A percentile compares a stretch with the other conserved stretches of the same genome.
phyloP scores from a whole-genome alignment of 2,797 vertebrate species.

The Nyctalus aviator region DNA sequence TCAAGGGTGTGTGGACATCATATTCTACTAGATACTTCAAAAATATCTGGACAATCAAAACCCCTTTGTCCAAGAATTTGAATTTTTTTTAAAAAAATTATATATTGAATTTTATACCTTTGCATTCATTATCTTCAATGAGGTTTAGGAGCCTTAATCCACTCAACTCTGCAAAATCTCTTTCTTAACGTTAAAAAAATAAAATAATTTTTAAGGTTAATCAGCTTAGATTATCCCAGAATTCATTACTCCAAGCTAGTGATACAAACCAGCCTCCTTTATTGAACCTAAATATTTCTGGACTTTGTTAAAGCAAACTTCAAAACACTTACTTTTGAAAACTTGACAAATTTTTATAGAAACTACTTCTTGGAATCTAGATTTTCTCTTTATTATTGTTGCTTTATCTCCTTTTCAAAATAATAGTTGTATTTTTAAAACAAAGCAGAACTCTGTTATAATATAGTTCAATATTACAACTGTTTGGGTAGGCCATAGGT shows the following conservation, averaged over 20 bases:
- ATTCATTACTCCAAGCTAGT: constrained; percentile 34
- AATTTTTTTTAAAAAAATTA: not conserved
- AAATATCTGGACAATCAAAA: constrained; percentile 30
- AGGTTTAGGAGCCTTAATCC: constrained; percentile 42
- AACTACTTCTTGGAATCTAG: constrained; percentile 30
- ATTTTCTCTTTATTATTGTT: constrained; percentile 36
- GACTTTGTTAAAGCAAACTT: constrained; percentile 63
- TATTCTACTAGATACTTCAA: constrained; percentile 22
- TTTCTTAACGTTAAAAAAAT: constrained; percentile 58
- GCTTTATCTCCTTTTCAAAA: constrained; percentile 71
- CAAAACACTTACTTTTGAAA: constrained; percentile 65
- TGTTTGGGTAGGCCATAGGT: not conserved
- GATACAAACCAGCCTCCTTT: constrained; percentile 64
- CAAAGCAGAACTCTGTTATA: constrained; percentile 38
- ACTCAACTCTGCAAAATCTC: constrained; percentile 33
- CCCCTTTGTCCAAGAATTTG: constrained; percentile 19
- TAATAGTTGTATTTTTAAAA: constrained; percentile 67
- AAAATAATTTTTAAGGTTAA: constrained; percentile 48
- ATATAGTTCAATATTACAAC: not conserved
- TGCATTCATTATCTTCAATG: constrained; percentile 49
- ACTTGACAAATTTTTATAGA: constrained; percentile 56
- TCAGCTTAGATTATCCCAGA: constrained; percentile 64
- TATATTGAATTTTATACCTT: not conserved
- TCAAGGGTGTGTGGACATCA: not conserved
- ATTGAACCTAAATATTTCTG: constrained; percentile 56